A percentile compares a stretch with the other conserved stretches of the same genome.
phyloP scores from a whole-genome alignment of 2,113 vertebrate species.

The Erpornis zantholeuca region DNA sequence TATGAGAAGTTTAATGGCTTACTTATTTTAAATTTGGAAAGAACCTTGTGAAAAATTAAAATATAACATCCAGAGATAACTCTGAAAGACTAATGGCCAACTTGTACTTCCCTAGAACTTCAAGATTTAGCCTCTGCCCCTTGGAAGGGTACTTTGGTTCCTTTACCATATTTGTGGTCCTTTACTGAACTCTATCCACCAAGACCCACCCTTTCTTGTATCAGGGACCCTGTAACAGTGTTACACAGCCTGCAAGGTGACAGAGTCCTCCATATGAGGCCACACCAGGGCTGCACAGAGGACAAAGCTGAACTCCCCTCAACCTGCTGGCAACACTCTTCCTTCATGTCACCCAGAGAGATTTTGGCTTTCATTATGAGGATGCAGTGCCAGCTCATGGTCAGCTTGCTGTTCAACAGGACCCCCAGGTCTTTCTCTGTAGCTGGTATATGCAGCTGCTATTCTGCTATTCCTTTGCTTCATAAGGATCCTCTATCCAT shows the following conservation, averaged over 20 bases:
- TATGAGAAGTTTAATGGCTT: neutral
- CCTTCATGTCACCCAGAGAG: no score
- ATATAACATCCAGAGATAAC: neutral
- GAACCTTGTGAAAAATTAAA: neutral
- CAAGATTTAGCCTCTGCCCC: neutral
- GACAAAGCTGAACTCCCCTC: neutral
- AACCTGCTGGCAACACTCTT: accelerated
- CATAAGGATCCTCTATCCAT: neutral
- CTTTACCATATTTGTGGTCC: neutral
- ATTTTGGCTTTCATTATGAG: accelerated
- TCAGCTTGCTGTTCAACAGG: neutral
- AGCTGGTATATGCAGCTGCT: neutral
- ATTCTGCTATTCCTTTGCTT: neutral
- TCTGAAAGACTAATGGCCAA: neutral
- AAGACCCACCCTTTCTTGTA: accelerated
- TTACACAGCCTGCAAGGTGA: neutral
- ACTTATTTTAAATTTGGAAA: neutral
- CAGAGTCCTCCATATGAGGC: accelerated
- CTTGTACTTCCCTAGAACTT: neutral
- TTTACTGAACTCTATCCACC: neutral
- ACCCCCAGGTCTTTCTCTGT: neutral
- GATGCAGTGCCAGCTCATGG: accelerated
- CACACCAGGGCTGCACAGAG: neutral
- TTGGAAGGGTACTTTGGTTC: neutral
- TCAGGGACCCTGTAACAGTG: neutral